Conservation (phyloP, 2,888 invertebrate genomes). For the Frankliniella fusca region DNA sequence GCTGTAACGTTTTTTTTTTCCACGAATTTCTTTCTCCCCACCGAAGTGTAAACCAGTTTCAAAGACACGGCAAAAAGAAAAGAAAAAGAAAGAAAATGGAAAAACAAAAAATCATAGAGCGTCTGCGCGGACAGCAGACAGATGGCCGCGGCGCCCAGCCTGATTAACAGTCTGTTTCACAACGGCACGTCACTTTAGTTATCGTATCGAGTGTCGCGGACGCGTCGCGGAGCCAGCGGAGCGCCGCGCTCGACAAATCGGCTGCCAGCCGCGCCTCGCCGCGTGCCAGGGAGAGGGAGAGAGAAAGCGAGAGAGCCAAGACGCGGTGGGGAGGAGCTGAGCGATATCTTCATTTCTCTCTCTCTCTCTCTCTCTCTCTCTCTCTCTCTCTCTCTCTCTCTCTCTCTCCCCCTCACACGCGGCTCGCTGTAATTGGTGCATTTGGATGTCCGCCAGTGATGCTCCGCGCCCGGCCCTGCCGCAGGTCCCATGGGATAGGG, state of each 20-base stretch:
- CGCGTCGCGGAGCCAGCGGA: not conserved
- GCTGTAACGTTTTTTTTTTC: no score
- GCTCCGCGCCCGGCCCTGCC: not conserved
- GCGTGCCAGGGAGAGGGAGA: not conserved
- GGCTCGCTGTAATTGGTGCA: conserved; percentile 10
- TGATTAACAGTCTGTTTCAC: conserved; percentile 20
- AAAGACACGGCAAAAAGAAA: no score
- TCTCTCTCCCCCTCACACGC: not conserved
- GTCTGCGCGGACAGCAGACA: not conserved
- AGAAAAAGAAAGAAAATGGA: no score
- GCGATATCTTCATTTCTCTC: not conserved
- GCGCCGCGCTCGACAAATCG: not conserved
- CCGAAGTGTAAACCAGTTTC: no score
- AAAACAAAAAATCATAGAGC: no score
- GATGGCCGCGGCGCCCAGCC: not conserved
- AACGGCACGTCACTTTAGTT: not conserved
- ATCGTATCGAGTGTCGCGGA: conserved; percentile 9
- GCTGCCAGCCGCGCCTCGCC: not conserved
- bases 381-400: not conserved
- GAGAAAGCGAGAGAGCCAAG: not conserved
- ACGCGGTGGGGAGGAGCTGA: not conserved
- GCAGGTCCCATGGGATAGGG: not conserved
- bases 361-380: not conserved
- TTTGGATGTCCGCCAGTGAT: not conserved
- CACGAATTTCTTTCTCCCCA: no score